Base-by-base conservation (phyloP, 2,797 vertebrate genomes). In the Anomalospiza imberbis region DNA sequence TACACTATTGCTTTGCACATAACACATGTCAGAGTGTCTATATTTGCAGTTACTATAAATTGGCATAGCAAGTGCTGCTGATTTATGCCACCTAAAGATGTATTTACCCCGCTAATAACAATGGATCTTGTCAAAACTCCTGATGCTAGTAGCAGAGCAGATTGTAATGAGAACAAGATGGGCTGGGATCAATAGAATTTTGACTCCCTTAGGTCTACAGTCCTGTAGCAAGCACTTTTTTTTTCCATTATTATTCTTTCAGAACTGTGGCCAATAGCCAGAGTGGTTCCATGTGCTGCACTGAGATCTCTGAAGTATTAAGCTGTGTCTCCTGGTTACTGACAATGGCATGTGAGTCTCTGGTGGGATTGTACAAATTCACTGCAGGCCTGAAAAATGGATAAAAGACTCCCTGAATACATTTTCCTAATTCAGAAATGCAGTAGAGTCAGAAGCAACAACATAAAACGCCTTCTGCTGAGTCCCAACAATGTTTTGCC, bases 181-280 rank as follows among this genome's bases (percentile, higher is more conserved):
- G 73, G 85, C 60, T 85, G 90, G 71, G 73, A 95, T 95, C 91
- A 73, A 92, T 68, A 86, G 79, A 42, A 53, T 89, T 96, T 94
- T 92, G 67, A 96, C 91, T 95, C 93, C 74, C 85, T 83, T 75
- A 32, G 74, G 68, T 67, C 79, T 90, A 54, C 91, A 81, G 62
- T 81, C 75, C 85, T 91, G 76, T 25, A 70, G 82, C 58, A 92
- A 85, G 81, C 65, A 77, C 54, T 3, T 58, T 58, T 55, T 91
- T 93, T 66, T 44, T 3, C 76, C 83, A 67, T 88, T 89, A 77
- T 85, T 89, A 71, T 73, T 63, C 85, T 88, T 93, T 89, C 79
- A 77, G 88, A 50, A 65, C 73, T 13, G 10, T 63, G 94, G 86
- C 79, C 3, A 18, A 54, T 60, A 84, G 75, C 57, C 62, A 86